Evolutionary conservation across 2,888 invertebrate species (phyloP), one percentile per base, ranked within the genome.

Genomic region (Hetaerina titia): DNA sequence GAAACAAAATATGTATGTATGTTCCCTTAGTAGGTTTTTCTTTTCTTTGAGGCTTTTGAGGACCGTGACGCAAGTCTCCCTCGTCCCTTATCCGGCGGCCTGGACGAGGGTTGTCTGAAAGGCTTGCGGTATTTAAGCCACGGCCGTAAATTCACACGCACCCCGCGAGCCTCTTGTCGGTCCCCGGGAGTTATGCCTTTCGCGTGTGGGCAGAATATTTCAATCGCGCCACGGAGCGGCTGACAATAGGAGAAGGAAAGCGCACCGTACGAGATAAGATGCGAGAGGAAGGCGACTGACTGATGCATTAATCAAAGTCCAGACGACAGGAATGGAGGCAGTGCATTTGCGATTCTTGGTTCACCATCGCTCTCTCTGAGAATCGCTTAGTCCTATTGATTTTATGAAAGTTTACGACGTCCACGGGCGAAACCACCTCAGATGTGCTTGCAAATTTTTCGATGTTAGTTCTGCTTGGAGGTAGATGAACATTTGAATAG

Each of bases 171-270:
- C 19, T 69, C 69, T n/a, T 69, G 69, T 22, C 69, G 22, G 69
- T 7, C 7, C 19, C 1, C 8, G 69, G 69, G 69, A 69, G 69
- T 69, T 69, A 69, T 69, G 69, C 69, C 69, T 69, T 69, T 69
- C 69, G n/a, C 69, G 69, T n/a, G 69, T 9, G 69, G 69, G 69
- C 69, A 69, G n/a, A 69, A 69, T 69, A 69, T 69, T 69, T 69
- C 69, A 69, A 69, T 69, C 69, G 69, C 69, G 69, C 69, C 69
- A n/a, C 22, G n/a, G n/a, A 69, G n/a, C 22, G 69, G 19, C 69
- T 69, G 69, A 69, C 69, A 69, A 69, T 69, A 69, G 69, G 22
- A n/a, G 69, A n/a, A 69, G 22, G n/a, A n/a, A 8, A n/a, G 69
- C 19, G 69, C 17, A 22, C 22, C 22, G 22, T 69, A 22, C 8